phyloP scores from a whole-genome alignment of 2,113 vertebrate genomes.

The Boleophthalmus pectinirostris region DNA sequence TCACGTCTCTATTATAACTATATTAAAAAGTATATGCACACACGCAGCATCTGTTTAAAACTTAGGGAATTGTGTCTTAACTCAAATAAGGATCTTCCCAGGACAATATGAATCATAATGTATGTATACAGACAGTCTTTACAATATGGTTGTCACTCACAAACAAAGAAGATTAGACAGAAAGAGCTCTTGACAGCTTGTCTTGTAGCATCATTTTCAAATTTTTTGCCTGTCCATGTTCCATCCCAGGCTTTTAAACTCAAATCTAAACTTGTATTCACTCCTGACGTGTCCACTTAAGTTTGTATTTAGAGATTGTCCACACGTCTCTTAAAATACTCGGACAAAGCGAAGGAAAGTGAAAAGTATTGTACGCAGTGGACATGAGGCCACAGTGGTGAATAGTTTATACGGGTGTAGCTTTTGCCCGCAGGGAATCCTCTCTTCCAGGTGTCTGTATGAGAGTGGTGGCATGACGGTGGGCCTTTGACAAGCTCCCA shows the following conservation, averaged over 20 bases:
- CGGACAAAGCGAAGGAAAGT: neutral
- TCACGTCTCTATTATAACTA: no score
- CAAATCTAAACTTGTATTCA: neutral
- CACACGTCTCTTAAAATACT: neutral
- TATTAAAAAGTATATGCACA: no score
- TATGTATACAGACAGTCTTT: neutral
- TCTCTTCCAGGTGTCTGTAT: conserved; percentile 25
- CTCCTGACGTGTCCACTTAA: neutral
- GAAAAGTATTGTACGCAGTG: neutral
- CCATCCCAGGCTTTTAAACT: neutral
- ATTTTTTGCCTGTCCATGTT: neutral
- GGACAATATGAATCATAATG: neutral
- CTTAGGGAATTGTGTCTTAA: neutral
- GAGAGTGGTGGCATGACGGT: conserved; percentile 11
- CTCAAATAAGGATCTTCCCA: neutral
- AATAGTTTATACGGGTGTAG: neutral
- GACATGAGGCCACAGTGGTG: neutral
- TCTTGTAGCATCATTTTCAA: conserved; percentile 5
- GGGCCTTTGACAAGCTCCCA: conserved; percentile 36
- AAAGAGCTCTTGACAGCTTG: neutral
- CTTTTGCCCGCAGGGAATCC: neutral
- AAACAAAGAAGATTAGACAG: neutral
- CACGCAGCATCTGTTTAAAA: neutral
- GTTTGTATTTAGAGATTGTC: neutral
- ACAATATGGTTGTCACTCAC: neutral